These are phyloP conservation scores for Neodiprion lecontei DNA, from an alignment of 1,140 invertebrate species.

Conservation along the genomic window DNA sequence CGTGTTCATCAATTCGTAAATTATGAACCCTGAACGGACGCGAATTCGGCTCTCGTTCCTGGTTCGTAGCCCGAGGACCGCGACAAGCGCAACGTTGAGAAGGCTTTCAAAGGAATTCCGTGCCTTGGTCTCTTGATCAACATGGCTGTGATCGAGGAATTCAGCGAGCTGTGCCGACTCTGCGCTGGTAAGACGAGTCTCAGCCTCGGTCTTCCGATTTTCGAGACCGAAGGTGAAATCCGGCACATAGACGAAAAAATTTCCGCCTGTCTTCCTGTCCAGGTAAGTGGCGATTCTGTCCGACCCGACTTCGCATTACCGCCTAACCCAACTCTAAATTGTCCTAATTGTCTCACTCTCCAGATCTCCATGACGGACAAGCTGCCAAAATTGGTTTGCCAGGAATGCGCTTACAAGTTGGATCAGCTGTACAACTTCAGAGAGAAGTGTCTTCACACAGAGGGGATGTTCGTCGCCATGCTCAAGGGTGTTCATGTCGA, in stretches of 20 bases:
- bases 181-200: slow-evolving; percentile 66
- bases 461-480: slow-evolving; percentile 63
- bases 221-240: slow-evolving; percentile 63
- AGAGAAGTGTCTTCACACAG: slow-evolving; percentile 65
- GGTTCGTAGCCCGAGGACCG: no score
- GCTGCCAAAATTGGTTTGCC: slow-evolving; percentile 68
- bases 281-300: slow-evolving; percentile 50
- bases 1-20: no score
- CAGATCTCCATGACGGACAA: slow-evolving; percentile 66
- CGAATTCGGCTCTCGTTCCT: no score
- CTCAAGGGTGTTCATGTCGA: slow-evolving; percentile 52
- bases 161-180: slow-evolving; percentile 64
- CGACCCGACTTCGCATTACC: neutral
- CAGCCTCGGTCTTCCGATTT: slow-evolving; percentile 66
- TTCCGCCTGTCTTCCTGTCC: slow-evolving; percentile 65
- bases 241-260: slow-evolving; percentile 69
- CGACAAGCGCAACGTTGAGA: no score
- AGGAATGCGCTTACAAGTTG: slow-evolving; percentile 67
- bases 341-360: slow-evolving; percentile 29
- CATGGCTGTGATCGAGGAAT: slow-evolving; percentile 70
- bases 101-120: no score
- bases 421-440: slow-evolving; percentile 68
- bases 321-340: slow-evolving; percentile 14
- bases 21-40: no score
- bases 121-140: neutral